Conservation (phyloP, 1,140 invertebrate genomes). For the Propsilocerus akamusi region DNA sequence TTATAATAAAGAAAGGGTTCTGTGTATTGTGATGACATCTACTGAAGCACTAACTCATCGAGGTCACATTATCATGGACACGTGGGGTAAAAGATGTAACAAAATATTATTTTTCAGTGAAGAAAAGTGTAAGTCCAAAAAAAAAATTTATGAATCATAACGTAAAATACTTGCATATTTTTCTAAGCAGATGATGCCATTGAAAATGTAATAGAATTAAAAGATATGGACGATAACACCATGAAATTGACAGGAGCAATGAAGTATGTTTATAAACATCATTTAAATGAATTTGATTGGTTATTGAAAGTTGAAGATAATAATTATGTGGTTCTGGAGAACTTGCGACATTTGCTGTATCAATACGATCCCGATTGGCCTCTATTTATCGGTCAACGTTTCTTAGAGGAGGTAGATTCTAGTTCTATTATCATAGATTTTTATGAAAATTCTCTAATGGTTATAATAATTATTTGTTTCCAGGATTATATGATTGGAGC, state of each 20-base stretch:
- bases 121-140: not conserved
- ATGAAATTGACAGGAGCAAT: slow-evolving; percentile 84
- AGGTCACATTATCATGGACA: not conserved
- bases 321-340: slow-evolving; percentile 63
- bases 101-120: not conserved
- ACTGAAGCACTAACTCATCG: not conserved
- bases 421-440: slow-evolving; percentile 3
- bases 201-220: slow-evolving; percentile 16
- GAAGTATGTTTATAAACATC: slow-evolving; percentile 58
- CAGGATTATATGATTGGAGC: slow-evolving; percentile 86
- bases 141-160: not conserved
- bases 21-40: not conserved
- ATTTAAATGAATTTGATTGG: slow-evolving; percentile 65
- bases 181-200: not conserved
- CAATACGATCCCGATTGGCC: slow-evolving; percentile 43
- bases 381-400: slow-evolving; percentile 65
- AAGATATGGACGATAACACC: slow-evolving; percentile 74
- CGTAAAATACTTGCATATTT: not conserved
- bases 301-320: slow-evolving; percentile 86
- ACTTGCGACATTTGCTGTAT: slow-evolving; percentile 64
- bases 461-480: not conserved
- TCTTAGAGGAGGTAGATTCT: slow-evolving; percentile 22
- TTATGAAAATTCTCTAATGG: slow-evolving; percentile 11
- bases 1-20: not conserved
- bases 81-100: not conserved